A percentile compares a stretch with the other conserved stretches of the same genome.
These are phyloP conservation scores for Ceriagrion tenellum DNA, from an alignment of 2,888 invertebrate genomes.

Conservation along the genomic window DNA sequence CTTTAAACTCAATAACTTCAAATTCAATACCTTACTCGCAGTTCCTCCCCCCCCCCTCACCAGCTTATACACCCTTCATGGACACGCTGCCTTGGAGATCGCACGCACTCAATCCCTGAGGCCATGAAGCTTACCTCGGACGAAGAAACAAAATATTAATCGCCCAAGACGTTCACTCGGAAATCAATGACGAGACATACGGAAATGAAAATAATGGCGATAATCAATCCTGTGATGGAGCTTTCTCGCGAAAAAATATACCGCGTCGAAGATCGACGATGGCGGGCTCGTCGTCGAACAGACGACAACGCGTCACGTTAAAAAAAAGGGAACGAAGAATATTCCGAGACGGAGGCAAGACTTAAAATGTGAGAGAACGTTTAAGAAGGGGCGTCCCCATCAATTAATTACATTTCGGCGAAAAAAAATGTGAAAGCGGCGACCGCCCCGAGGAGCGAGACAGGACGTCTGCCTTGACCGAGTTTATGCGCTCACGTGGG, in stretches of 20 bases:
- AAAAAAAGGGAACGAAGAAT: not conserved
- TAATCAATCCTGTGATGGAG: not conserved
- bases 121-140: no score
- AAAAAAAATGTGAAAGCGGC: not conserved
- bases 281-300: not conserved
- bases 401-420: conserved; percentile 18
- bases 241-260: not conserved
- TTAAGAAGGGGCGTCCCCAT: not conserved
- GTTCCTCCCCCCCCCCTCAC: not conserved
- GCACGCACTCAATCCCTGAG: no score
- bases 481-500: not conserved
- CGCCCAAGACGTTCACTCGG: not conserved
- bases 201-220: not conserved
- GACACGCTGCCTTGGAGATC: not conserved
- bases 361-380: not conserved
- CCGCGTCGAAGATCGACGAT: not conserved
- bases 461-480: conserved; percentile 9
- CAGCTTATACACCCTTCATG: not conserved
- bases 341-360: not conserved
- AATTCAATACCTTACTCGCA: no score
- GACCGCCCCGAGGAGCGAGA: not conserved
- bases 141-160: no score
- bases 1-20: no score
- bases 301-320: not conserved
- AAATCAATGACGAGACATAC: not conserved